phyloP scores from a whole-genome alignment of 2,888 invertebrate species.

The Eubasilissa splendida region DNA sequence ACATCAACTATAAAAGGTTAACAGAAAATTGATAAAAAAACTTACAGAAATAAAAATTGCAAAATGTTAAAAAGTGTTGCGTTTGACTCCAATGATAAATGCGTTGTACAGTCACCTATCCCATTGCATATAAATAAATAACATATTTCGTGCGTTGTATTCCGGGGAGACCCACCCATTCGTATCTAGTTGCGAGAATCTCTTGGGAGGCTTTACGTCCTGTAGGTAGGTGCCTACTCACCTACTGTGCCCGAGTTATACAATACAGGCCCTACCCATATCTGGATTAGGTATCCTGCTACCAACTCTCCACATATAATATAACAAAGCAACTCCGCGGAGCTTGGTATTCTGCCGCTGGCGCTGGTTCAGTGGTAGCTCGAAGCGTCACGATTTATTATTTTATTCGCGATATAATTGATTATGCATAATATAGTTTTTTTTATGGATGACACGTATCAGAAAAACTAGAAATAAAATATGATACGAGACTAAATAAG shows the following conservation, averaged over 20 bases:
- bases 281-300: constrained; percentile 34
- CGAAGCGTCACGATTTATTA: not conserved
- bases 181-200: constrained; percentile 10
- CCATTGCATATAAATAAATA: constrained; percentile 22
- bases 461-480: too few relatives aligned
- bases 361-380: constrained; percentile 13
- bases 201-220: constrained; percentile 27
- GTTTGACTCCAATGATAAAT: constrained; percentile 7
- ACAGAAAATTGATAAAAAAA: not conserved
- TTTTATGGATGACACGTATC: too few relatives aligned
- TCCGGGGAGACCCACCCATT: constrained; percentile 11
- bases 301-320: constrained; percentile 28
- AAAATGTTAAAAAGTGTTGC: not conserved
- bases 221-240: not conserved
- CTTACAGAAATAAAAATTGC: not conserved
- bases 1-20: too few relatives aligned
- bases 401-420: too few relatives aligned
- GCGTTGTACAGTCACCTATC: not conserved
- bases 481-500: too few relatives aligned
- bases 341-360: constrained; percentile 36
- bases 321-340: constrained; percentile 44
- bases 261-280: constrained; percentile 31
- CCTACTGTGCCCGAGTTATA: not conserved
- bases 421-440: too few relatives aligned
- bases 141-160: constrained; percentile 3